Evolutionary conservation across 2,888 invertebrate species (phyloP).

Genomic region (Drosophila sordidula): DNA sequence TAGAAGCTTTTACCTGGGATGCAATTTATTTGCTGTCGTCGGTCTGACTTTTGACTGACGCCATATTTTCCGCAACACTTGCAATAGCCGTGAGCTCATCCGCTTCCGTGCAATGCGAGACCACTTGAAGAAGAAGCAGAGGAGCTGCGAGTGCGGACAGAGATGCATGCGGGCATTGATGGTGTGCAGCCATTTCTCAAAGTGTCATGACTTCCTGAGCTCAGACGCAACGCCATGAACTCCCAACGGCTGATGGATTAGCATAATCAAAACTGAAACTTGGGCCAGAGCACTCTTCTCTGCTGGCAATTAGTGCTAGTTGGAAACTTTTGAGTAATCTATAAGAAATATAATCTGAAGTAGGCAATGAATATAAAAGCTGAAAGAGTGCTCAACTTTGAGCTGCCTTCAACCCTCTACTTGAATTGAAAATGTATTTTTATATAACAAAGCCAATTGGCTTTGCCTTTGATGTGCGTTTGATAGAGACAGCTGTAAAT

Average conservation of each 20-base stretch:
- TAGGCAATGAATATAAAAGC: conserved; percentile 2
- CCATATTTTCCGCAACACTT: conserved; percentile 83
- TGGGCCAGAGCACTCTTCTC: neutral
- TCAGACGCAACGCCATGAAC: conserved; percentile 7
- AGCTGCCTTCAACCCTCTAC: neutral
- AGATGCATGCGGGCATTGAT: conserved; percentile 51
- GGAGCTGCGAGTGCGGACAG: conserved; percentile 30
- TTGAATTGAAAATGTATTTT: neutral
- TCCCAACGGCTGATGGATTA: conserved; percentile 42
- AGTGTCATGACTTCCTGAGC: conserved; percentile 41
- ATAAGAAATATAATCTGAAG: neutral
- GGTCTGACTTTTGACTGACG: conserved; percentile 83
- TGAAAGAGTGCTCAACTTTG: neutral
- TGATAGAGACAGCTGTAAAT: conserved; percentile 13
- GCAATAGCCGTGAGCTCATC: conserved; percentile 66
- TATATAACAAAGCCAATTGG: conserved; percentile 8
- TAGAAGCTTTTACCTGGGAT: conserved; percentile 59
- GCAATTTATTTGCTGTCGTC: conserved; percentile 84
- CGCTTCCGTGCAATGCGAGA: conserved; percentile 30
- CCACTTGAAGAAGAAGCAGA: conserved; percentile 18
- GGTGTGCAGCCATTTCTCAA: conserved; percentile 49
- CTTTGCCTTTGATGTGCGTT: conserved; percentile 43
- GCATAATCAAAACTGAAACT: conserved; percentile 34
- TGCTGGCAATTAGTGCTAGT: conserved; percentile 34
- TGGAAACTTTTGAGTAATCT: conserved; percentile 9